phyloP scores from a whole-genome alignment of 2,113 vertebrate species.

The Enhydra lutris region DNA sequence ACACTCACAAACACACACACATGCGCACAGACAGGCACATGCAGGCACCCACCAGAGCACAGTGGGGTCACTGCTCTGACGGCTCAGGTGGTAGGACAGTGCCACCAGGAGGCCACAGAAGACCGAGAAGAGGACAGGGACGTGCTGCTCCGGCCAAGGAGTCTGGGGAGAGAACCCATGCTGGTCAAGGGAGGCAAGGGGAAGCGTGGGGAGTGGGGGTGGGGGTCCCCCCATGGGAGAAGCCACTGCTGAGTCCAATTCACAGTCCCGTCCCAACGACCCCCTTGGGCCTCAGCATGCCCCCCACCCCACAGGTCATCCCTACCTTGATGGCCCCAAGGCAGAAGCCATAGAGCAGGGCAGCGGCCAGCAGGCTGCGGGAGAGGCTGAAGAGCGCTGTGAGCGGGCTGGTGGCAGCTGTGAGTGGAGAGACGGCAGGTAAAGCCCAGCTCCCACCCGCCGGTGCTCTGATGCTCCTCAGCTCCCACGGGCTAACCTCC shows the following conservation, averaged over 20 bases:
- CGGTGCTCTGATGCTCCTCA: background rate
- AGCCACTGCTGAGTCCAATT: background rate
- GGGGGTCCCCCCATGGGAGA: background rate
- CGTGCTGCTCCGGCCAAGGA: conserved; percentile 92
- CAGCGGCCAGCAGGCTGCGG: conserved; percentile 88
- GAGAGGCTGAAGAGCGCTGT: conserved; percentile 90
- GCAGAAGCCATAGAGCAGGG: conserved; percentile 92
- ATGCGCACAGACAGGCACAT: background rate
- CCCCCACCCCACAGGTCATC: background rate
- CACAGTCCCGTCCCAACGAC: background rate
- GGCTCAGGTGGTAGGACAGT: conserved; percentile 92
- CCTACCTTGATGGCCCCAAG: conserved; percentile 90
- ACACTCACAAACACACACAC: background rate
- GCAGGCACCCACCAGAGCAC: conserved; percentile 88
- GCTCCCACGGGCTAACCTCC: background rate
- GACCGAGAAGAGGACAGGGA: conserved; percentile 92
- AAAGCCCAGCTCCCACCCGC: background rate
- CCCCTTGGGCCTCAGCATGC: background rate
- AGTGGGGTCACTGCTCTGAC: conserved; percentile 93
- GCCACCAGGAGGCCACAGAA: conserved; percentile 93
- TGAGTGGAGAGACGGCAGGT: background rate
- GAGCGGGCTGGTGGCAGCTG: conserved; percentile 92
- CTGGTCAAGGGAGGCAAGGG: background rate
- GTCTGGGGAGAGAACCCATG: conserved; percentile 75
- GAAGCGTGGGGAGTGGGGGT: fast-evolving